These are phyloP conservation scores for Drosophila leonis DNA, from an alignment of 2,888 invertebrate genomes.

Conservation along the genomic window DNA sequence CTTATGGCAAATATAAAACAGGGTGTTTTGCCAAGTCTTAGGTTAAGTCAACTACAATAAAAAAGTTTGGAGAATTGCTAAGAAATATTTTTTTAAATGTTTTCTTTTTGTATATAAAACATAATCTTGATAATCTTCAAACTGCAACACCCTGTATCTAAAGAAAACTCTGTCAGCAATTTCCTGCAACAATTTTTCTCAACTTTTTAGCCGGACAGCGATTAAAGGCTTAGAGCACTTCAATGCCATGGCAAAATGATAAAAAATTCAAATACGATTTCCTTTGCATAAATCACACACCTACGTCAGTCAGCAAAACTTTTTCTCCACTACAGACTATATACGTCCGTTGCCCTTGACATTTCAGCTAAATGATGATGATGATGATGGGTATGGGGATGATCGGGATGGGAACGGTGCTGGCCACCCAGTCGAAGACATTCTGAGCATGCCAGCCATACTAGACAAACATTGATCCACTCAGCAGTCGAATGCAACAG, in stretches of 20 bases:
- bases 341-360: slow-evolving; percentile 48
- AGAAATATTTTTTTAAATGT: neutral
- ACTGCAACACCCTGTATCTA: slow-evolving; percentile 30
- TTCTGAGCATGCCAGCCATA: slow-evolving; percentile 47
- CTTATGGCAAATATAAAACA: slow-evolving; percentile 49
- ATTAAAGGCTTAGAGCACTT: slow-evolving; percentile 65
- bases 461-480: slow-evolving; percentile 47
- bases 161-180: slow-evolving; percentile 59
- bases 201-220: slow-evolving; percentile 63
- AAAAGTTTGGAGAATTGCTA: neutral
- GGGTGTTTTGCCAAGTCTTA: slow-evolving; percentile 22
- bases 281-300: slow-evolving; percentile 63
- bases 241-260: slow-evolving; percentile 37
- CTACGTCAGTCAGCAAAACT: slow-evolving; percentile 41
- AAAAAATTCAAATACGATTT: slow-evolving; percentile 66
- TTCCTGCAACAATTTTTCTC: slow-evolving; percentile 61
- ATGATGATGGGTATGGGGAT: slow-evolving; percentile 37
- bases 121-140: neutral
- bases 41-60: neutral
- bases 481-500: slow-evolving; percentile 59
- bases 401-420: slow-evolving; percentile 16
- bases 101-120: neutral
- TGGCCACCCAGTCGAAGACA: slow-evolving; percentile 42
- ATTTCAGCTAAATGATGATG: slow-evolving; percentile 60
- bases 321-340: slow-evolving; percentile 22